Evolutionary conservation across 92 coral and sea anemone species (phyloP), one percentile per base, ranked within the genome.

Genomic region (Hydrozoanthus gracilis): DNA sequence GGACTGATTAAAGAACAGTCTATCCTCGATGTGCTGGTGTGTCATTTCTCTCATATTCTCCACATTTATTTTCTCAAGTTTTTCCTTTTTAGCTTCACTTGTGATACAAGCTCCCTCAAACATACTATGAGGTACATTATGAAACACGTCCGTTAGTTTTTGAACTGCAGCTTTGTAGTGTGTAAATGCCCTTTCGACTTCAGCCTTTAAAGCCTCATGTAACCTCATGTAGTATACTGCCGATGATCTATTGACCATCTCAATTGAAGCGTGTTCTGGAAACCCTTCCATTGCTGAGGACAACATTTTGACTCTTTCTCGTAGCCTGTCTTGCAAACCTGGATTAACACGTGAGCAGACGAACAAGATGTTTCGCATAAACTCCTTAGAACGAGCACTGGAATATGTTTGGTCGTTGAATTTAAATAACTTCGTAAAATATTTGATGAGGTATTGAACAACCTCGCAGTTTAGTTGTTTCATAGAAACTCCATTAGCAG

Each of bases 371-470:
- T 80, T 91, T 78, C 89, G 84, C 6, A 95, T 95, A 65, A 89
- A 89, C 4, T 95, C 98, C 61, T 95, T 79, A 20, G 98, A 95
- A 10, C 92, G 84, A 15, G 98, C 95, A 88, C 98, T 95, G 9
- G 94, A 90, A 13, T 88, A 95, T 20, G 98, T 95, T 67, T 95
- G 91, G 78, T 91, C 88, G 89, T 95, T 95, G 86, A 87, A 91
- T 76, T 95, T 95, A 6, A 95, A 86, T 45, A 92, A 82, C 52
- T 92, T 95, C 2, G 92, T 89, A 72, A 95, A 95, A 60, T 95
- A 95, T 44, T 92, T 83, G 11, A 92, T 89, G 6, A 95, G 87
- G 60, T 92, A 89, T 61, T 95, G 95, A 5, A 91, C 77, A 73
- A 95, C 88, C 58, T 95, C 94, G 49, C 90, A 69, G 56, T 82